phyloP scores from a whole-genome alignment of 2,113 vertebrate species.

The Hoplias malabaricus region DNA sequence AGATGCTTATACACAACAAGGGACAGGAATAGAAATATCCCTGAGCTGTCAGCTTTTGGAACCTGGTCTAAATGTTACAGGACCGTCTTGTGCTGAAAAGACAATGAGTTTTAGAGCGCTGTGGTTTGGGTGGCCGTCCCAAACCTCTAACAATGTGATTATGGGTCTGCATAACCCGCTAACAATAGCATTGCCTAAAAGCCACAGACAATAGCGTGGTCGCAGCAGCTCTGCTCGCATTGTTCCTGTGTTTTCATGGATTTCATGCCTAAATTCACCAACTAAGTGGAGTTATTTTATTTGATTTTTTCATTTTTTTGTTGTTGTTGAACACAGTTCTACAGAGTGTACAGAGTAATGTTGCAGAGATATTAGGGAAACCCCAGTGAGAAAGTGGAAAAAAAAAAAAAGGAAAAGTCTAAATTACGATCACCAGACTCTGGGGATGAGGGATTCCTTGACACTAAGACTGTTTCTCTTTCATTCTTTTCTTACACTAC shows the following conservation, averaged over 20 bases:
- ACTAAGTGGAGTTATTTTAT: constrained; percentile 40
- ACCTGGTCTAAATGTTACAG: background rate
- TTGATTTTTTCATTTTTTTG: too few relatives aligned
- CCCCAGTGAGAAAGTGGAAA: constrained; percentile 10
- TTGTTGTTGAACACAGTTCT: constrained; percentile 1
- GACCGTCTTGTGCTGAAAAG: constrained; percentile 59
- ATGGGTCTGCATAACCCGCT: constrained; percentile 72
- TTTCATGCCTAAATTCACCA: constrained; percentile 61
- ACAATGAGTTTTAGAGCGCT: constrained; percentile 45
- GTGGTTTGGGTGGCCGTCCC: constrained; percentile 61
- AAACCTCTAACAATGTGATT: constrained; percentile 73
- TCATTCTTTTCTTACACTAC: background rate
- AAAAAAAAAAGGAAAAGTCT: background rate
- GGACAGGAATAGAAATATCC: background rate
- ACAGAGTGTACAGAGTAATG: background rate
- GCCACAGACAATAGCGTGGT: constrained; percentile 42
- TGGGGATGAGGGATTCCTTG: background rate
- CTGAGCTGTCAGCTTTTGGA: background rate
- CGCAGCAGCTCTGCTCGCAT: constrained; percentile 25
- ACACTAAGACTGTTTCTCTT: background rate
- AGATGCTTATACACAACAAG: background rate
- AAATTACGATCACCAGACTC: background rate
- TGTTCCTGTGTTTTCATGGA: constrained; percentile 59
- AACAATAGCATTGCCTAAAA: constrained; percentile 66
- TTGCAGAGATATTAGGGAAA: constrained; percentile 19